phyloP scores from a whole-genome alignment of 2,113 vertebrate genomes.

The Carassius gibelio region DNA sequence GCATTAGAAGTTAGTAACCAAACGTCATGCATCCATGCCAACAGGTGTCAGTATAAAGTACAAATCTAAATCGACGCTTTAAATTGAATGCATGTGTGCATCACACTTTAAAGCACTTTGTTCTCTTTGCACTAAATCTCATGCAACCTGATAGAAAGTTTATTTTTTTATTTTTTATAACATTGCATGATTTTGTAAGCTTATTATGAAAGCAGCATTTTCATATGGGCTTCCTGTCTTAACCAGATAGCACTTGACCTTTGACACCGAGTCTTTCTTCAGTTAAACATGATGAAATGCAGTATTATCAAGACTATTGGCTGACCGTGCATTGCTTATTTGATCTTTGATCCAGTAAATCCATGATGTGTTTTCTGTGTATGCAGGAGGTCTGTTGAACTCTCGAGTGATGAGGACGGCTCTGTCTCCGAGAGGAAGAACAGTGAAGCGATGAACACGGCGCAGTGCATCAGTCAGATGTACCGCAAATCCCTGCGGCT shows the following conservation, averaged over 20 bases:
- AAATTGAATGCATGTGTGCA: background rate
- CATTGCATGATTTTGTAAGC: background rate
- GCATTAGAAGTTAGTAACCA: background rate
- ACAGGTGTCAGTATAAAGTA: background rate
- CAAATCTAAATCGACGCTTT: background rate
- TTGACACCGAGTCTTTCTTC: background rate
- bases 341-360: background rate
- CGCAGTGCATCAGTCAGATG: slow-evolving; percentile 72
- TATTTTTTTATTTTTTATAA: background rate
- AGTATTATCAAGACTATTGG: background rate
- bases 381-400: slow-evolving; percentile 68
- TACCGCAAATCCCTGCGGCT: slow-evolving; percentile 90
- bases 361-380: background rate
- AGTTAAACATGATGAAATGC: background rate
- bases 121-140: background rate
- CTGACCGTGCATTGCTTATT: background rate
- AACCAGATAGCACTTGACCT: background rate
- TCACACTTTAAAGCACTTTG: background rate
- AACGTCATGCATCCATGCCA: background rate
- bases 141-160: background rate
- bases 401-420: slow-evolving; percentile 74
- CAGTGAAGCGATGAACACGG: slow-evolving; percentile 57
- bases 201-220: background rate
- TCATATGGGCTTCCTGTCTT: background rate
- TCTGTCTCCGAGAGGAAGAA: slow-evolving; percentile 24